Evolutionary conservation across 1,140 invertebrate genomes (phyloP).

Genomic region (Latrodectus geometricus): DNA sequence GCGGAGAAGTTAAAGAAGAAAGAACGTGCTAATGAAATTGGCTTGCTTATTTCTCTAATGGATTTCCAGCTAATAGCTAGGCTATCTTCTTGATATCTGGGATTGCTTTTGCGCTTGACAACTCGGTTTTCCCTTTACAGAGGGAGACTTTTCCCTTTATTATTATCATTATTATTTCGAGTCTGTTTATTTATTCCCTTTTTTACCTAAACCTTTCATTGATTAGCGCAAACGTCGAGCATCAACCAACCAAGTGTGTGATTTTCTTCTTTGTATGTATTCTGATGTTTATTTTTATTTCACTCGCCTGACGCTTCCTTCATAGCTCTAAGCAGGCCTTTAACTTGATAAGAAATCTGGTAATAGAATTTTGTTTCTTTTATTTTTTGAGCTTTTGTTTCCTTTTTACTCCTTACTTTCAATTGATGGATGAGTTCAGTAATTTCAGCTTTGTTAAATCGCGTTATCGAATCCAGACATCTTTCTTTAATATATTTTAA

Average conservation of each 20-base stretch:
- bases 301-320: background rate
- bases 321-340: background rate
- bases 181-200: conserved; percentile 30
- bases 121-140: conserved; percentile 26
- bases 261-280: conserved; percentile 32
- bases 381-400: background rate
- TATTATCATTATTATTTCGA: conserved; percentile 21
- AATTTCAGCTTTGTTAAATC: background rate
- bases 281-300: background rate
- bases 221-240: conserved; percentile 25
- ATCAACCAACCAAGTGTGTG: conserved; percentile 46
- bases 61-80: conserved; percentile 55
- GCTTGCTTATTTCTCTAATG: conserved; percentile 56
- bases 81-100: conserved; percentile 43
- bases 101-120: conserved; percentile 56
- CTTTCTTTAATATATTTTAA: background rate
- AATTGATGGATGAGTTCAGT: background rate
- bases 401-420: background rate
- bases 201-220: conserved; percentile 42
- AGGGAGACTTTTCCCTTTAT: conserved; percentile 18
- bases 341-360: conserved; percentile 2
- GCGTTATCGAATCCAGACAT: background rate
- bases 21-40: conserved; percentile 59
- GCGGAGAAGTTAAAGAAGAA: conserved; percentile 21
- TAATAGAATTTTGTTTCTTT: conserved; percentile 32